Conservation (phyloP, 2,797 vertebrate genomes). For the Hemitrygon akajei region DNA sequence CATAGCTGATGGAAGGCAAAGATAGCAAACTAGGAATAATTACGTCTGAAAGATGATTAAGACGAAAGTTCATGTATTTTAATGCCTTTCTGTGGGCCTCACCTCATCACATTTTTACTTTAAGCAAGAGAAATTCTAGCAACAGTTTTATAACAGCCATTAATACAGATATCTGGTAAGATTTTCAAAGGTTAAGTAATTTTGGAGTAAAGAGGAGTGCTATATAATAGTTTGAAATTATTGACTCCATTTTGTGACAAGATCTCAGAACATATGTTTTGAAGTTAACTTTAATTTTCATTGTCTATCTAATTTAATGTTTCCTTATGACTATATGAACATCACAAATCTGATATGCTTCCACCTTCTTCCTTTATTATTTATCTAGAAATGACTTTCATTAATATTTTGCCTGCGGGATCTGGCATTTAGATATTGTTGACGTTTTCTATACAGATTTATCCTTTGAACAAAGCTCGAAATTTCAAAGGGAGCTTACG, state of each 20-base stretch:
- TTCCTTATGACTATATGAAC: constrained; percentile 30
- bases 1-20: constrained; percentile 5
- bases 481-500: constrained; percentile 35
- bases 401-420: constrained; percentile 29
- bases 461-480: constrained; percentile 33
- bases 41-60: neutral
- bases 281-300: constrained; percentile 28
- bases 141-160: neutral
- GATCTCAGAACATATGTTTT: constrained; percentile 16
- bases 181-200: neutral
- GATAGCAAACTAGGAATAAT: constrained; percentile 14
- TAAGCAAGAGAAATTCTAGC: neutral
- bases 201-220: neutral
- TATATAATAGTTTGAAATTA: constrained; percentile 3
- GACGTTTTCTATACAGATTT: constrained; percentile 29
- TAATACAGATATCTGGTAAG: neutral
- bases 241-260: constrained; percentile 4
- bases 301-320: constrained; percentile 34
- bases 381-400: constrained; percentile 32
- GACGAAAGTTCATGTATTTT: neutral
- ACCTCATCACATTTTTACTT: neutral
- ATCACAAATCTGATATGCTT: constrained; percentile 33
- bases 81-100: neutral
- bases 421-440: constrained; percentile 29
- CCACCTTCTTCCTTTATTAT: constrained; percentile 31